Evolutionary conservation across 2,888 invertebrate species (phyloP), one percentile per base, ranked within the genome.

Genomic region (Podabrus alpinus): DNA sequence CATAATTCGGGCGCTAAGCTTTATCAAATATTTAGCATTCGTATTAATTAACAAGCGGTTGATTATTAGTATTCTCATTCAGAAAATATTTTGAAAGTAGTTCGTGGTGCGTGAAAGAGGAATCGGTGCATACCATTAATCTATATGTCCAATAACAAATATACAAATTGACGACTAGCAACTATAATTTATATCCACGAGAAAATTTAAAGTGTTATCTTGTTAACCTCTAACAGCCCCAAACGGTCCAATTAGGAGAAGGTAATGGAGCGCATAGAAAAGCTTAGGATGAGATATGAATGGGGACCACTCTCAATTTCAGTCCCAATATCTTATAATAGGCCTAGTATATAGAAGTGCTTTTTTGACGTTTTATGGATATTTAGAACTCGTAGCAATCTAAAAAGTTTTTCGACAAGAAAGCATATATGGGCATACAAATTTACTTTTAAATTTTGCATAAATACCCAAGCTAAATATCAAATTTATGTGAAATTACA

Each of bases 211-310:
- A 84, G 83, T 83, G 83, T 84, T 83, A 84, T 83, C 83, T 84
- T 83, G 83, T 83, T 84, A 83, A 83, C 82, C 83, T 76, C 81
- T 80, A 82, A 81, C 81, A 82, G 79, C 82, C 81, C 82, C 82
- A 83, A 83, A 84, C 81, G 81, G 83, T 79, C 84, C 84, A 84
- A 84, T 84, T 84, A 84, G 83, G 82, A 75, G 80, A 79, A 80
- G 83, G 83, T 82, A 83, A 83, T 82, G 83, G 82, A 82, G 81
- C 82, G 82, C 72, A 80, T 81, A 80, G 80, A 80, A 80, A 78
- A 79, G 78, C 74, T 71, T 74, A 78, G 79, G 79, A 78, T 80
- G 79, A 81, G 82, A 81, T 83, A 83, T 82, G 82, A 83, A 82
- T 82, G 82, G 79, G 81, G 80, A 64, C 78, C 79, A 76, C 74